Evolutionary conservation across 2,113 vertebrate genomes (phyloP), one percentile per base, ranked within the genome.

Genomic region (Pitta sordida): DNA sequence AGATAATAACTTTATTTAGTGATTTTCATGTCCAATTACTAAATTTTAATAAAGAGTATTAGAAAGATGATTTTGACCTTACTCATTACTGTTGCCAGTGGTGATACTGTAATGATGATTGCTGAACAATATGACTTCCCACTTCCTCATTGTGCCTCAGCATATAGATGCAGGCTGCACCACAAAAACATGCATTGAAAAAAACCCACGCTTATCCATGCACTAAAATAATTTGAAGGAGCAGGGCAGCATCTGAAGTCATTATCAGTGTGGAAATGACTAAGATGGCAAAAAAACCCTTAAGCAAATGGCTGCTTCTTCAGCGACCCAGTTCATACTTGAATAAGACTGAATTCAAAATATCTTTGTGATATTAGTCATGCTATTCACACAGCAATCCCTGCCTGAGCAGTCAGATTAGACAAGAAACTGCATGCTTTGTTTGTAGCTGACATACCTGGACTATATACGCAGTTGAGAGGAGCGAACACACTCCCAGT

Each of bases 371-470:
- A 30, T 62, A 59, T 94, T 94, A 94, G 90, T 96, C 94, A 94
- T 37, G 49, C 63, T 88, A 56, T 77, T 92, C 89, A 80, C 75
- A 85, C 24, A 93, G 29, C 81, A 94, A 41, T 87, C 81, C n/a
- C 46, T 84, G 77, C 78, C 63, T 79, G 67, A 95, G 30, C 78
- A 80, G 67, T 27, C 87, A 88, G 74, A 92, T 85, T 79, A 94
- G 89, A 85, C 94, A 96, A 96, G 95, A 96, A 95, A 67, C 71
- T 90, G 78, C 95, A 90, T 53, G 90, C 58, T 89, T 77, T 74
- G 36, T n/a, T 83, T 64, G 55, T 77, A 76, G 39, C 52, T 91
- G 27, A 37, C 85, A 74, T 91, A 90, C 59, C 48, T 94, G 43
- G 55, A 17, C 30, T 29, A 14, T 29, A 48, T 3, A 70, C 76